A percentile compares a stretch with the other conserved stretches of the same genome.
These are phyloP conservation scores for Atherinosoma microstoma DNA, from an alignment of 2,797 vertebrate genomes.

Conservation along the genomic window DNA sequence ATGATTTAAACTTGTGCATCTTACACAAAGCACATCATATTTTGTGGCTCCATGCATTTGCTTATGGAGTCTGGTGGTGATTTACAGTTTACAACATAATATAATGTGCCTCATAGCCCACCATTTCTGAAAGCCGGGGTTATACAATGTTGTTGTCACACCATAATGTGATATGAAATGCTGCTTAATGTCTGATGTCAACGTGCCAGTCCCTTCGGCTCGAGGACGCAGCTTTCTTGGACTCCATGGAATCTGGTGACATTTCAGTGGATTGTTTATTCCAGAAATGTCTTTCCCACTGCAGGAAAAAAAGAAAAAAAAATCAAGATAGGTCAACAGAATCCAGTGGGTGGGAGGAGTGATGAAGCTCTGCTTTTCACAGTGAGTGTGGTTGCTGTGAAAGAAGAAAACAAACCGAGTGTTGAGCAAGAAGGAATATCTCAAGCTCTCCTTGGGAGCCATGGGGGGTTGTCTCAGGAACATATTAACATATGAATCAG, in stretches of 20 bases:
- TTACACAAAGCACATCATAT: slow-evolving; percentile 9
- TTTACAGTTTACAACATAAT: slow-evolving; percentile 40
- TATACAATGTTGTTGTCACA: slow-evolving; percentile 37
- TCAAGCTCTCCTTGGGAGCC: slow-evolving; percentile 20
- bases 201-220: slow-evolving; percentile 46
- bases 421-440: slow-evolving; percentile 32
- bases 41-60: slow-evolving; percentile 7
- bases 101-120: slow-evolving; percentile 36
- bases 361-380: slow-evolving; percentile 50
- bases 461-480: slow-evolving; percentile 42
- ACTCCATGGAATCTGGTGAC: slow-evolving; percentile 68
- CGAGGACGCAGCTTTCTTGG: slow-evolving; percentile 32
- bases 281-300: slow-evolving; percentile 47
- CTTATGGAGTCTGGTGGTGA: slow-evolving; percentile 34
- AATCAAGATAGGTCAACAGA: slow-evolving; percentile 50
- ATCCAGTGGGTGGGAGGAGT: slow-evolving; percentile 40
- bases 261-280: slow-evolving; percentile 72
- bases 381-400: slow-evolving; percentile 24
- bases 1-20: slow-evolving; percentile 26
- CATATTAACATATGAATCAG: slow-evolving; percentile 72
- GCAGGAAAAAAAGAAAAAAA: slow-evolving; percentile 21
- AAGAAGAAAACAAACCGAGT: slow-evolving; percentile 20
- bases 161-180: slow-evolving; percentile 55
- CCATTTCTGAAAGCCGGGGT: slow-evolving; percentile 53
- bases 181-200: slow-evolving; percentile 67